Evolutionary conservation across 2,888 invertebrate genomes (phyloP), one percentile per base, ranked within the genome.

Genomic region (Patella caerulea): DNA sequence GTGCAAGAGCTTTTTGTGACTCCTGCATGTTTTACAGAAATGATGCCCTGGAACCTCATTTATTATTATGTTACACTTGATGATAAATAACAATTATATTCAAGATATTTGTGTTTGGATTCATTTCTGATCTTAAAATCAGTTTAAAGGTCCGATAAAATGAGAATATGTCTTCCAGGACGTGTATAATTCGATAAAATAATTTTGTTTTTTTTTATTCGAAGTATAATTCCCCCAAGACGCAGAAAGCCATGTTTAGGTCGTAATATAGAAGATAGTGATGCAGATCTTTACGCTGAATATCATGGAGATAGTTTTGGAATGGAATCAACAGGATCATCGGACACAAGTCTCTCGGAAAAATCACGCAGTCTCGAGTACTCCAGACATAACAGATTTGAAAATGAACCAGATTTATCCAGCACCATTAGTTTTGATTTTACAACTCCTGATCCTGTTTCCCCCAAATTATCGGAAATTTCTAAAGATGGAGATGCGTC

Each of bases 391-490:
- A 56, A 71, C 24, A 74, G 71, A 24, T 85, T 84, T 73, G 83
- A 83, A 54, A 72, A 83, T 45, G 81, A 84, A 19, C 88, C 90
- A 3, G 90, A 90, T 82, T 82, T 91, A 12, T 82, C 86, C 17
- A 82, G 84, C 15, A 87, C 89, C 5, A 89, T 91, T 52, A 86
- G 90, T 79, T 88, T 89, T 34, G 85, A 91, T 76, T 91, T 91
- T 77, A 74, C 79, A 5, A 76, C 81, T 34, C 74, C 83, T 19
- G 76, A 81, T 11, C 65, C 72, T 0, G 59, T 15, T 53, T 72
- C 15, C 59, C 78, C 59, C 19, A 73, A 52, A 11, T 45, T 45
- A 45, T 45, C 45, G 9, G 54, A 59, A 11, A 76, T 54, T 65
- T 29, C 59, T 1, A 14, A n/a, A 12, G 29, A 19, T 59, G 75